Evolutionary conservation across 30 jellyfish, hydroid and myxozoan species (phyloP).

Genomic region (Cassiopea xamachana): DNA sequence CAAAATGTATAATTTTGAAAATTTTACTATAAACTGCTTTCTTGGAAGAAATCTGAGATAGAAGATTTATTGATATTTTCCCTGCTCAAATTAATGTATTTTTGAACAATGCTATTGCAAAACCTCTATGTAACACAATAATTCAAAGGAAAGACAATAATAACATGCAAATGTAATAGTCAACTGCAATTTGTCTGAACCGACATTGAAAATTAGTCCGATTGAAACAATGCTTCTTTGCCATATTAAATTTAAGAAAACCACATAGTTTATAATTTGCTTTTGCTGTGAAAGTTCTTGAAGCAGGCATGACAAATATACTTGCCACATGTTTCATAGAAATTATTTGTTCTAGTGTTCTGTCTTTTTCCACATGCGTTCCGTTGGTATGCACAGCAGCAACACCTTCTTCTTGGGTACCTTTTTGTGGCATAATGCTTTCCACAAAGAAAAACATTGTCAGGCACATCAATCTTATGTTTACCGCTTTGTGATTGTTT

Average conservation of each 20-base stretch:
- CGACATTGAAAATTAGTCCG: no score
- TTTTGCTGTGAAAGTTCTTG: not conserved
- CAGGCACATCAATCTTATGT: conserved; percentile 5
- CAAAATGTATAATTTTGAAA: not conserved
- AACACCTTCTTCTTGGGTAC: conserved; percentile 47
- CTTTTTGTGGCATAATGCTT: conserved; percentile 56
- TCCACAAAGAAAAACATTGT: conserved; percentile 39
- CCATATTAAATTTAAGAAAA: not conserved
- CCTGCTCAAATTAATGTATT: no score
- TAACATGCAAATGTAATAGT: no score
- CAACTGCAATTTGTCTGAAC: no score
- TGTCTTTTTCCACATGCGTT: conserved; percentile 8
- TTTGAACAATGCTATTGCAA: no score
- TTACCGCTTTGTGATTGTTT: not conserved
- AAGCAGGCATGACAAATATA: conserved; percentile 14
- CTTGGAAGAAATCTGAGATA: not conserved
- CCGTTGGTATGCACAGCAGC: conserved; percentile 28
- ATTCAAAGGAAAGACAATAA: no score
- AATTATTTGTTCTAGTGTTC: no score
- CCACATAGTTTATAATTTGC: not conserved
- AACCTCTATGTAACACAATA: no score
- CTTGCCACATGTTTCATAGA: conserved; percentile 48
- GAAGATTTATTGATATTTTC: no score
- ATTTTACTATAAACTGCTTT: not conserved
- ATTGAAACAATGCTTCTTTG: no score